Evolutionary conservation across 2,797 vertebrate species (phyloP).

Genomic region (Typhlichthys subterraneus): DNA sequence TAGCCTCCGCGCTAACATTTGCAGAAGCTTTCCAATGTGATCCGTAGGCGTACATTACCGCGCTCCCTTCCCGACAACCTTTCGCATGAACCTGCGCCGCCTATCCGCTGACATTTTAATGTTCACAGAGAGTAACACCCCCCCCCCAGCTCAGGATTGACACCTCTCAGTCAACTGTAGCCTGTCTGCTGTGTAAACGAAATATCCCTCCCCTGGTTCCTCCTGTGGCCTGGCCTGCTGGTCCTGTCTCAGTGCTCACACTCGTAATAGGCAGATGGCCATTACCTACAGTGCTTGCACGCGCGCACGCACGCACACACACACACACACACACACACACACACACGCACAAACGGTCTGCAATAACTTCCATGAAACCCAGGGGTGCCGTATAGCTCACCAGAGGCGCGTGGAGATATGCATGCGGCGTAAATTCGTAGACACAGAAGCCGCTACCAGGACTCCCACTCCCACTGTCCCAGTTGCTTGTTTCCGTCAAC

Average conservation of each 20-base stretch:
- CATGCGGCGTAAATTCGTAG: constrained; percentile 20
- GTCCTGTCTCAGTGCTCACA: constrained; percentile 60
- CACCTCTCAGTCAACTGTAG: constrained; percentile 67
- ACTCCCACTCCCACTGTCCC: constrained; percentile 42
- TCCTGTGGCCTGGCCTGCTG: constrained; percentile 58
- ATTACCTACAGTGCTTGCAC: constrained; percentile 73
- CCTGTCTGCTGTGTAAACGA: constrained; percentile 61
- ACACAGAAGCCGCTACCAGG: constrained; percentile 37
- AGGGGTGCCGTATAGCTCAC: constrained; percentile 61
- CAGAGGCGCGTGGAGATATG: constrained; percentile 48
- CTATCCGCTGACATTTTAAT: constrained; percentile 45
- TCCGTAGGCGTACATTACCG: no score
- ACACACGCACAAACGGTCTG: constrained; percentile 40
- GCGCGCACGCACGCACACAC: background rate
- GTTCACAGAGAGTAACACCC: constrained; percentile 38
- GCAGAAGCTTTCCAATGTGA: no score
- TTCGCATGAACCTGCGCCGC: constrained; percentile 18
- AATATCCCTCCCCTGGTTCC: constrained; percentile 58
- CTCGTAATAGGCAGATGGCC: constrained; percentile 78
- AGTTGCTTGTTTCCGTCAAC: constrained; percentile 28
- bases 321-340: constrained; percentile 17
- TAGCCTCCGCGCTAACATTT: no score
- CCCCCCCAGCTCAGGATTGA: constrained; percentile 44
- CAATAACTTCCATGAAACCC: constrained; percentile 71
- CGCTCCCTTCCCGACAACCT: no score